These are phyloP conservation scores for Myotis planiceps DNA, from an alignment of 2,797 vertebrate genomes.

Conservation along the genomic window DNA sequence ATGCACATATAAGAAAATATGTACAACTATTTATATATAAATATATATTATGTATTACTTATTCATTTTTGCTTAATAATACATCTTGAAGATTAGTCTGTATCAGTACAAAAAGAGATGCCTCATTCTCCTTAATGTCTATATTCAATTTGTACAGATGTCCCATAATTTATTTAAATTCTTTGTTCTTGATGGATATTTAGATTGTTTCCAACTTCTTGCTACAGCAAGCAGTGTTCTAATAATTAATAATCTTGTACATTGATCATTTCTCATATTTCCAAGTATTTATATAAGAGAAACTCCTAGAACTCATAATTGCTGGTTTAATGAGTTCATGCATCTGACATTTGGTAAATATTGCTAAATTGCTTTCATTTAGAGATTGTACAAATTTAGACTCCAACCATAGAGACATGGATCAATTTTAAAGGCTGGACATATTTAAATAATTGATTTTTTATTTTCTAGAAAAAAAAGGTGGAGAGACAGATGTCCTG, in stretches of 20 bases:
- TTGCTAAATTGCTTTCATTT: not conserved
- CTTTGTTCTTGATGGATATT: not conserved
- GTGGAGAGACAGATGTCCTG: not conserved
- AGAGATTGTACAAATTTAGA: not conserved
- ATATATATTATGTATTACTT: not conserved
- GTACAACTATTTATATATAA: not conserved
- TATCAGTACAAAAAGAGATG: not conserved
- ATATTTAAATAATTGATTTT: not conserved
- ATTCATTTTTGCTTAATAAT: not conserved
- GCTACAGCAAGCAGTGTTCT: not conserved
- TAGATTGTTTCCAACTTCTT: not conserved
- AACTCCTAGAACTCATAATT: not conserved
- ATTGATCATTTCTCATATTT: not conserved
- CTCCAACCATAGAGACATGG: not conserved
- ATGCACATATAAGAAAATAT: not conserved
- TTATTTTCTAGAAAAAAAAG: not conserved
- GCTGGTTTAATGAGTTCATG: not conserved
- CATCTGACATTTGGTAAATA: not conserved
- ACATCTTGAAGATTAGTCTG: not conserved
- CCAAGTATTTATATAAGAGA: not conserved
- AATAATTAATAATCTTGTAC: not conserved
- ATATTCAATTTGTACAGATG: not conserved
- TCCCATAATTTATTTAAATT: constrained; percentile 1
- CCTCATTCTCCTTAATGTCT: not conserved
- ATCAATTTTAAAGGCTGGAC: not conserved